Evolutionary conservation across 2,888 invertebrate species (phyloP), one percentile per base, ranked within the genome.

Genomic region (Pristionchus fissidentatus): DNA sequence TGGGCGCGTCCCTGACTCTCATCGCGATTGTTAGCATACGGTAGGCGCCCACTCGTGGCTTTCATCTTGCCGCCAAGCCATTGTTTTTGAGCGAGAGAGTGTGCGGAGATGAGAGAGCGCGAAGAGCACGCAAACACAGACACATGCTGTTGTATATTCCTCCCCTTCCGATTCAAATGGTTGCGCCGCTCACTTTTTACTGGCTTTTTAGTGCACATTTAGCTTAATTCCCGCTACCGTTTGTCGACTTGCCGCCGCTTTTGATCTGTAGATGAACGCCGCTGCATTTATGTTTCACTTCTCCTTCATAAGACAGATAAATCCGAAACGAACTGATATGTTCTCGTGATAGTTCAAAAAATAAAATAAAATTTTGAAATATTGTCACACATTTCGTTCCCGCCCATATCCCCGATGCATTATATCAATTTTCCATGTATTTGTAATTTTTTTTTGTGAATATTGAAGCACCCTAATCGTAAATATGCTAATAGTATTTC

Each of bases 51-150:
- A 26, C 29, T 13, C 75, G 49, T 77, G 41, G 49, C 75, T 77
- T 77, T 77, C 49, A 77, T 77, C 75, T 77, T 77, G 75, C 75
- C 75, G 75, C 75, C 75, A 77, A 77, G 49, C 75, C 75, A 52
- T 77, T 77, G 75, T 77, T 77, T 77, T 49, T 77, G 75, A 52
- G 75, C 49, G 75, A 77, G 49, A 35, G 49, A 77, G 49, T 32
- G 49, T 77, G 46, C 38, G 29, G 73, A 29, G 29, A 41, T 15
- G 43, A 35, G 70, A 70, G 70, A 77, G 75, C 10, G 46, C 3
- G 29, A 26, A n/a, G n/a, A n/a, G n/a, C 19, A 32, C 62, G 29
- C 62, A 32, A 4, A 26, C 62, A 13, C 46, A 70, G 43, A 41
- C 70, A 70, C 70, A 70, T 70, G 43, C 62, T 62, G 35, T 5